A percentile compares a stretch with the other conserved stretches of the same genome.
Conservation (phyloP, 2,888 invertebrate genomes). For the Eupithecia subumbrata region DNA sequence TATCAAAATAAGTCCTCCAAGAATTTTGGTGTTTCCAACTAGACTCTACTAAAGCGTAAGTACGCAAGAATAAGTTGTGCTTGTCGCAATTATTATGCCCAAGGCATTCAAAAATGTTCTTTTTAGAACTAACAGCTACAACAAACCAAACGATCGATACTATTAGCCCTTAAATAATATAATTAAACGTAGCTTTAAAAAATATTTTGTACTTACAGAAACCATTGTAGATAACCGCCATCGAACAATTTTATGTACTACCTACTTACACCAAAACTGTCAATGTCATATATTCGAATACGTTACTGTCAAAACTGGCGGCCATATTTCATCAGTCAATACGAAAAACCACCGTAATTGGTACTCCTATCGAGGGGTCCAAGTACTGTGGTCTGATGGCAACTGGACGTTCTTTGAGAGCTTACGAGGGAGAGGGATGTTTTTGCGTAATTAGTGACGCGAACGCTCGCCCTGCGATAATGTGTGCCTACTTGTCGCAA, state of each 20-base stretch:
- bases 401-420: constrained; percentile 81
- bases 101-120: neutral
- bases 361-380: constrained; percentile 41
- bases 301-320: neutral
- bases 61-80: neutral
- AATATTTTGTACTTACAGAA: too few species aligned
- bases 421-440: constrained; percentile 73
- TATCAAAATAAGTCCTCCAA: too few species aligned
- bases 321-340: constrained; percentile 3
- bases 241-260: neutral
- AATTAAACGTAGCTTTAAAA: too few species aligned
- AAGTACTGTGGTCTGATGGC: constrained; percentile 55
- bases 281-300: neutral
- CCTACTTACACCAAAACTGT: neutral
- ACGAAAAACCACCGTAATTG: constrained; percentile 11
- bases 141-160: too few species aligned
- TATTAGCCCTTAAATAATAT: too few species aligned
- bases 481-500: constrained; percentile 32
- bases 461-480: constrained; percentile 61
- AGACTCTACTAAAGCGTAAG: too few species aligned
- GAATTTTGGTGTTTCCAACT: too few species aligned
- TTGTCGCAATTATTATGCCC: neutral
- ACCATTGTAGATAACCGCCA: too few species aligned
- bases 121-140: too few species aligned
- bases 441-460: constrained; percentile 79